Evolutionary conservation across 1,140 invertebrate species (phyloP).

Genomic region (Aphaenogaster ashmeadi): DNA sequence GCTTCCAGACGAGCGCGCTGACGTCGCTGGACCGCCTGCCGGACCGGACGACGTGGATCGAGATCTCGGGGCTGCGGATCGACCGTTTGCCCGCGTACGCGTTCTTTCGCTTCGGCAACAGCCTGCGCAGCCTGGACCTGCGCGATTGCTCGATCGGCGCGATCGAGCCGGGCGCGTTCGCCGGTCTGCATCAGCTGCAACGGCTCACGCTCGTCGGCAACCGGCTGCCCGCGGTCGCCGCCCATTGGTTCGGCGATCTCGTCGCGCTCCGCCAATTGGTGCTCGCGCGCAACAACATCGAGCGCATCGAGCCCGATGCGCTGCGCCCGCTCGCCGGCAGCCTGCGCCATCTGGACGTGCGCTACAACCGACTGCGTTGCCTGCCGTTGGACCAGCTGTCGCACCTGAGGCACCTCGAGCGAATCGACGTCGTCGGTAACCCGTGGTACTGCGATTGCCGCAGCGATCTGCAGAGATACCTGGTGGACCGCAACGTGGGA

Average conservation of each 20-base stretch:
- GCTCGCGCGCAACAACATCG: slow-evolving; percentile 69
- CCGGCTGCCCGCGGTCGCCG: slow-evolving; percentile 54
- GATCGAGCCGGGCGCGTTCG: slow-evolving; percentile 78
- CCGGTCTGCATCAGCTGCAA: slow-evolving; percentile 78
- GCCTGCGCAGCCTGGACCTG: slow-evolving; percentile 74
- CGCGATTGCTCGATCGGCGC: slow-evolving; percentile 69
- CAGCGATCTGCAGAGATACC: slow-evolving; percentile 59
- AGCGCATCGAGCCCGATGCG: slow-evolving; percentile 68
- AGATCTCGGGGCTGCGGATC: slow-evolving; percentile 71
- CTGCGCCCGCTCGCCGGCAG: slow-evolving; percentile 63
- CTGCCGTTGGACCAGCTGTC: slow-evolving; percentile 64
- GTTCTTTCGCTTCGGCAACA: slow-evolving; percentile 81
- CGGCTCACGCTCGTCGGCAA: slow-evolving; percentile 74
- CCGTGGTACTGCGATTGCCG: slow-evolving; percentile 77
- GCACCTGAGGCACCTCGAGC: slow-evolving; percentile 66
- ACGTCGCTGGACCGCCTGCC: slow-evolving; percentile 76
- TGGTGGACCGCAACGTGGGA: slow-evolving; percentile 67
- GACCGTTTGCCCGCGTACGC: slow-evolving; percentile 68
- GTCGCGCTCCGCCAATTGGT: slow-evolving; percentile 74
- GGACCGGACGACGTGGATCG: slow-evolving; percentile 78
- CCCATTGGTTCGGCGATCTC: slow-evolving; percentile 78
- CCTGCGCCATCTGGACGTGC: slow-evolving; percentile 71
- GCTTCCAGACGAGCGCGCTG: slow-evolving; percentile 66
- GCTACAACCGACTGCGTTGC: slow-evolving; percentile 73
- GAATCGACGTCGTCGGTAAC: slow-evolving; percentile 73